A percentile compares a stretch with the other conserved stretches of the same genome.
Conservation (phyloP, 53 echinoderm and acorn worm species). For the Pentamera pediparva region DNA sequence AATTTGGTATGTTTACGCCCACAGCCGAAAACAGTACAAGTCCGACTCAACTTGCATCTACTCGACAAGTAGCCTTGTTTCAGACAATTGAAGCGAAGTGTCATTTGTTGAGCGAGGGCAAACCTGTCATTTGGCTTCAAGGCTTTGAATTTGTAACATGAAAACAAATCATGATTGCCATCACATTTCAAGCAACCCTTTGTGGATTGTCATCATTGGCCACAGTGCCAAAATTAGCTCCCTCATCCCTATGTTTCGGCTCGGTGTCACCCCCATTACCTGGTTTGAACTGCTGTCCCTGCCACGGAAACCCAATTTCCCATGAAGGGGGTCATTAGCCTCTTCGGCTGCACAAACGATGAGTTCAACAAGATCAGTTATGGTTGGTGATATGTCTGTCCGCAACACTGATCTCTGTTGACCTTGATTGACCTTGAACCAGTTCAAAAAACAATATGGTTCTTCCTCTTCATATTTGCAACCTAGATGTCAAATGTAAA, state of each 20-base stretch:
- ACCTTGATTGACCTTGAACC: too few relatives aligned
- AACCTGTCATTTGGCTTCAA: slow-evolving; percentile 25
- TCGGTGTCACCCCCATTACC: background rate
- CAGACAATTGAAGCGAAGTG: slow-evolving; percentile 40
- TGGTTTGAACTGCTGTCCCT: background rate
- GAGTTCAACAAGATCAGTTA: background rate
- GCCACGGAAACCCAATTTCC: background rate
- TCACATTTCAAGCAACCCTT: slow-evolving; percentile 31
- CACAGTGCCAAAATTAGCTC: background rate
- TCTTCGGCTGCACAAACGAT: background rate
- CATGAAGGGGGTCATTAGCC: slow-evolving; percentile 6
- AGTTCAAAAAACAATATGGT: too few relatives aligned
- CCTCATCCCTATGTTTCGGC: background rate
- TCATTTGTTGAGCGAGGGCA: slow-evolving; percentile 32
- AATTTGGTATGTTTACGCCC: slow-evolving; percentile 44
- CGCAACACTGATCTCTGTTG: too few relatives aligned
- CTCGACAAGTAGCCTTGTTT: slow-evolving; percentile 1
- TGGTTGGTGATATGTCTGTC: background rate
- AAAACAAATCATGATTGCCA: slow-evolving; percentile 32
- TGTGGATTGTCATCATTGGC: background rate
- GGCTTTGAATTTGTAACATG: slow-evolving; percentile 38
- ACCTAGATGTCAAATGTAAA: too few relatives aligned
- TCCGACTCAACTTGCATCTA: slow-evolving; percentile 23
- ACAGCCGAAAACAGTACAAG: slow-evolving; percentile 34
- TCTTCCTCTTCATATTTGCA: too few relatives aligned